Evolutionary conservation across 2,888 invertebrate genomes (phyloP), one percentile per base, ranked within the genome.

Genomic region (Thyatira batis): DNA sequence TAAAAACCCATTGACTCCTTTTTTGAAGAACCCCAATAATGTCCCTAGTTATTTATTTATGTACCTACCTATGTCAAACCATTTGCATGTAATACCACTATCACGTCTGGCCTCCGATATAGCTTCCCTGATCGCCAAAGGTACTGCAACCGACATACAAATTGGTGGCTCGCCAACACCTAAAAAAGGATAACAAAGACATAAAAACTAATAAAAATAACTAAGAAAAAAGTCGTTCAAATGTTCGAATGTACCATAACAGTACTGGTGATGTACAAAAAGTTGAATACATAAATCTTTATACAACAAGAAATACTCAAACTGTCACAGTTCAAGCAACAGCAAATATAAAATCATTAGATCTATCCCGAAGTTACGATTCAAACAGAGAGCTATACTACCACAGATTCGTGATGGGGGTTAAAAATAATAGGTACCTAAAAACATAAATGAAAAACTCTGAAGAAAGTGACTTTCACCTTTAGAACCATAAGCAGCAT

Each of bases 61-160:
- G n/a, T n/a, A n/a, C n/a, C n/a, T 46, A 46, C 46, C 46, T 13
- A 46, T 25, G 10, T 46, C 27, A 25, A 46, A 27, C 46, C 46
- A 46, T 11, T 25, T 25, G 25, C 25, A 17, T n/a, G 25, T 13
- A 17, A 46, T 17, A 17, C 46, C 46, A 13, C 25, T 13, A 5
- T 94, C 94, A 13, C 63, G 66, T 65, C 94, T 84, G 0, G 94
- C 94, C 3, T 93, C 87, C 55, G 90, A 83, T n/a, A 95, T 71
- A 0, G 94, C 95, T 57, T 93, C 79, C 21, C 94, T 85, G 30
- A 95, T 83, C 0, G 94, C 94, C 50, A 94, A 76, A 11, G 93
- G 80, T 2, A 85, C 72, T 0, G 72, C 69, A 5, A 85, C 65
- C 3, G 84, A 59, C 58, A 88, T 61, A 57, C 84, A 85, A 8